Base-by-base conservation (phyloP, 2,797 vertebrate genomes). In the Gastrophryne carolinensis region DNA sequence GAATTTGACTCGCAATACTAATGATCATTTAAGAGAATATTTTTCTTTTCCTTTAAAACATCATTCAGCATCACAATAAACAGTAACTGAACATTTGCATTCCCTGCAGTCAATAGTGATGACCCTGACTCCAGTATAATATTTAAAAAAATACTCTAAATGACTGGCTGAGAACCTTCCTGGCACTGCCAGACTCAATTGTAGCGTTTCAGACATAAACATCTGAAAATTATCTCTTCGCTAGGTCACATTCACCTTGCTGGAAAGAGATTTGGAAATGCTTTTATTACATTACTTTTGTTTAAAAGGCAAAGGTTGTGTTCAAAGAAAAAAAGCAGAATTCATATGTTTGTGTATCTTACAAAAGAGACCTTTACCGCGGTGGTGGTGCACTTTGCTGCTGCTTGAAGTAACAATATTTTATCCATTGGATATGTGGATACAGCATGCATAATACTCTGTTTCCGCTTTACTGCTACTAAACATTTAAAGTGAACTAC, bases 231-330 rank as follows among this genome's bases (percentile, higher is more conserved):
- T 77, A 60, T 49, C 24, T 29, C 74, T 70, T 47, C 11, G 49
- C 49, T 71, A 77, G 67, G 74, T 49, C 74, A 27, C 17, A 35
- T 57, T 71, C 74, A 77, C 74, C 74, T 77, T 77, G 74, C 37
- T 47, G 11, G 5, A 26, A 65, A 47, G 8, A 49, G 56, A 37
- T 63, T 26, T 52, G 49, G 26, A 64, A 44, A 35, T 27, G 9
- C 39, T 74, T 66, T 74, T 57, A 74, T 53, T 41, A 62, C 54
- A 69, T 75, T 61, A 69, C 24, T 62, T 24, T 75, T 61, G 44
- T 61, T 68, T 44, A 39, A 47, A 30, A 27, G 12, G 24, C 13
- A 21, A 19, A 41, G 34, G 61, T 49, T 66, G 26, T 49, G 19
- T 44, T 49, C 52, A 26, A 5, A 57, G 41, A 11, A 60, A 34